Percentiles rank a stretch among this genome's conserved stretches.
Conservation (phyloP, 2,797 vertebrate species). For the Zenarchopterus dispar region DNA sequence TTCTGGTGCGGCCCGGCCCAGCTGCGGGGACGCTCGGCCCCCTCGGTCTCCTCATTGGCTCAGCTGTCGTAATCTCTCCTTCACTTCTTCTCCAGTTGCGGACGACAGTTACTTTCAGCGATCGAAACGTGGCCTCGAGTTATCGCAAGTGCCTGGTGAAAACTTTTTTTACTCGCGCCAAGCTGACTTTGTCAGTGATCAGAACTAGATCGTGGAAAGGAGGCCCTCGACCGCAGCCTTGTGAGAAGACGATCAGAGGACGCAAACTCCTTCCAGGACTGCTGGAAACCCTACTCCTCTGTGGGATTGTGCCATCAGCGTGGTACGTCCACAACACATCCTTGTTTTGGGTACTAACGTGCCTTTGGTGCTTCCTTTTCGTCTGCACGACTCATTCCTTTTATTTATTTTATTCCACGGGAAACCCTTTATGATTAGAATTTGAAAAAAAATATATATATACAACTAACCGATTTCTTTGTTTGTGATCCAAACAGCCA, state of each 20-base stretch:
- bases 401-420: neutral
- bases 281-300: constrained; percentile 46
- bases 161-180: neutral
- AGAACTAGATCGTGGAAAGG: neutral
- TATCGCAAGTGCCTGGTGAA: neutral
- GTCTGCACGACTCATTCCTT: neutral
- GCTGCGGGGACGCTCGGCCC: constrained; percentile 35
- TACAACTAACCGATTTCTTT: neutral
- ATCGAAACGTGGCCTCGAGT: constrained; percentile 30
- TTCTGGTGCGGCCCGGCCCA: constrained; percentile 18
- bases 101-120: constrained; percentile 17
- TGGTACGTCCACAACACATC: constrained; percentile 63
- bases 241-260: constrained; percentile 21
- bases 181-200: neutral
- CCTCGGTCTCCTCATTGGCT: constrained; percentile 51
- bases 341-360: neutral
- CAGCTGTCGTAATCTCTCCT: constrained; percentile 26
- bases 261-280: constrained; percentile 27
- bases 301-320: constrained; percentile 51
- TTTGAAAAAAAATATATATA: neutral
- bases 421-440: neutral
- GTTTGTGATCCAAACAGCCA: constrained; percentile 7
- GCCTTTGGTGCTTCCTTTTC: neutral
- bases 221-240: neutral
- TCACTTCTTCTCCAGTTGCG: constrained; percentile 18